Conservation (phyloP, 2,113 vertebrate genomes). For the Phaethon lepturus region DNA sequence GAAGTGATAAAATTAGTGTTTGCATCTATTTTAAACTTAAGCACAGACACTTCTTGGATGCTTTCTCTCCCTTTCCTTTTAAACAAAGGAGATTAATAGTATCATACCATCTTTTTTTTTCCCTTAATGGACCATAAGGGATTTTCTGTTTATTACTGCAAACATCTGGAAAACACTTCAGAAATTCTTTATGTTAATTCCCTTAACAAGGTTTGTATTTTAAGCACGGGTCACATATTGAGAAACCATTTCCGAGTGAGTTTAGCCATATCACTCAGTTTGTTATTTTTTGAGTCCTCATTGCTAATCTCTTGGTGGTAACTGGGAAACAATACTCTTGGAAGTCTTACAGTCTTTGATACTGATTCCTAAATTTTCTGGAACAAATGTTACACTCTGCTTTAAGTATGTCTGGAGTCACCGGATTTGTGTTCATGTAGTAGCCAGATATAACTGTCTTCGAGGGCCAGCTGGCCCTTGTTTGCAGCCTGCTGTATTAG, state of each 20-base stretch:
- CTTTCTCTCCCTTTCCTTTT: not conserved
- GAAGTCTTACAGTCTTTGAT: not conserved
- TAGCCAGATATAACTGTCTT: not conserved
- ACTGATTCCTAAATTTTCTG: not conserved
- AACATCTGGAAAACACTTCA: not conserved
- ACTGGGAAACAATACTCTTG: not conserved
- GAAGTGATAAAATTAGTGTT: not conserved
- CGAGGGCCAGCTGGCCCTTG: not conserved
- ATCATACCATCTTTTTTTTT: rapidly evolving
- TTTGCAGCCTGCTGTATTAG: not conserved
- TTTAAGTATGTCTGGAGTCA: not conserved
- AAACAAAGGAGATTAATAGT: not conserved
- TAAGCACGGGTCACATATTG: not conserved
- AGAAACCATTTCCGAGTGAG: not conserved
- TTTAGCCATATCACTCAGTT: not conserved
- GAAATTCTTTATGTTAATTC: not conserved
- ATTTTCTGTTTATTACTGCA: not conserved
- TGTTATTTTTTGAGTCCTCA: not conserved
- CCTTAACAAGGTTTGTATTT: not conserved
- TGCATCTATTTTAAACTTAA: not conserved
- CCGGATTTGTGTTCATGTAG: not conserved
- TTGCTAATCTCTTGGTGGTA: not conserved
- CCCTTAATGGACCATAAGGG: not conserved
- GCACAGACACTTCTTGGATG: not conserved
- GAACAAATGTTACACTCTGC: not conserved